These are phyloP conservation scores for Lutjanus erythropterus DNA, from an alignment of 2,113 vertebrate species.

Conservation along the genomic window DNA sequence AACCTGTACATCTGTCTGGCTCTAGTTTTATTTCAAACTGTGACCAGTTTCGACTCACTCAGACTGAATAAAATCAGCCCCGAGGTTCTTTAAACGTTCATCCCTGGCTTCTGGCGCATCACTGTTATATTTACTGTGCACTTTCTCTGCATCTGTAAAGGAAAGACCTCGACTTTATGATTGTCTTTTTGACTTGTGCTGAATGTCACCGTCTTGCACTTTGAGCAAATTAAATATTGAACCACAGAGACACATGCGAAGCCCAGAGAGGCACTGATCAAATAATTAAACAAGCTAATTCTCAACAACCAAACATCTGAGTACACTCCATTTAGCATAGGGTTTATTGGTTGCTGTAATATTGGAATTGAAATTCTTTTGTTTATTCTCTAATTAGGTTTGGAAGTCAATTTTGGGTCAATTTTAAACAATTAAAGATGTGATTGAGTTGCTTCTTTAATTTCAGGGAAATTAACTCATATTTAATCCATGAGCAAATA, in stretches of 20 bases:
- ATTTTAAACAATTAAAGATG: not conserved
- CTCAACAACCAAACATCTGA: not conserved
- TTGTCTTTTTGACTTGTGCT: slow-evolving; percentile 51
- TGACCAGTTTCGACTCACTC: not conserved
- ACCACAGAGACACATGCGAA: slow-evolving; percentile 13
- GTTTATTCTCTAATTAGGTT: slow-evolving; percentile 34
- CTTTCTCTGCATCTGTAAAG: slow-evolving; percentile 64
- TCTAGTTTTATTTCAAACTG: not conserved
- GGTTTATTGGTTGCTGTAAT: slow-evolving; percentile 25
- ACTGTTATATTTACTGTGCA: slow-evolving; percentile 42
- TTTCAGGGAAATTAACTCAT: slow-evolving; percentile 30
- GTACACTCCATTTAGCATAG: not conserved
- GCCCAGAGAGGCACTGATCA: not conserved
- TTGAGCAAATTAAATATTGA: slow-evolving; percentile 44
- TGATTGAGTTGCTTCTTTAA: not conserved
- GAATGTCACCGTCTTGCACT: slow-evolving; percentile 39
- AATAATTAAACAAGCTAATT: slow-evolving; percentile 23
- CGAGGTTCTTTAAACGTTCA: not conserved
- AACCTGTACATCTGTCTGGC: too few relatives aligned
- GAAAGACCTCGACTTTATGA: slow-evolving; percentile 62
- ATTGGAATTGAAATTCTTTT: slow-evolving; percentile 21
- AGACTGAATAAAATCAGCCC: not conserved
- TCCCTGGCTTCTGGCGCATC: not conserved
- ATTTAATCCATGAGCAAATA: slow-evolving; percentile 23
- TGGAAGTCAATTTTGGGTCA: slow-evolving; percentile 26